Evolutionary conservation across 2,797 vertebrate genomes (phyloP), one percentile per base, ranked within the genome.

Genomic region (Salarias fasciatus): DNA sequence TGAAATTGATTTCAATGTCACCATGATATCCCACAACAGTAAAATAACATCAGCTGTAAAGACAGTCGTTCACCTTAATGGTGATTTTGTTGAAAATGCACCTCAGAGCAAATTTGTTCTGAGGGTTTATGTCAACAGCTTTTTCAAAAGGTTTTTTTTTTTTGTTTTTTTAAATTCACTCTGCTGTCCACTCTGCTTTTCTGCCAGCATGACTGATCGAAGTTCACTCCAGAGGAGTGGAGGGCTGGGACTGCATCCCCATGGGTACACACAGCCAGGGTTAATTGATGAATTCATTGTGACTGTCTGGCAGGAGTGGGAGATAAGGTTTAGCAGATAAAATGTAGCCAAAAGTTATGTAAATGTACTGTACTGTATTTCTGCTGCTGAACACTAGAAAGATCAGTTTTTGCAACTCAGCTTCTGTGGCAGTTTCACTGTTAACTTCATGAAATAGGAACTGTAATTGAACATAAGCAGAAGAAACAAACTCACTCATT

Each of bases 281-380:
- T 73, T 83, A 85, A 87, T 86, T 85, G 80, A 83, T 85, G 88
- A 80, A 87, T 88, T 75, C 72, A 79, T 86, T 84, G 71, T 82
- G 77, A 77, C 74, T 78, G 73, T 77, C 84, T 86, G 79, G 70
- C 63, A 72, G 60, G 40, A 38, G 8, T 18, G 57, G 76, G 30
- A 77, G 69, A 83, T 80, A 77, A 69, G 63, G 38, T 69, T 74
- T 36, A 69, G 62, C 58, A 41, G 68, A 83, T 28, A 62, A 54
- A 47, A 64, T 76, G 33, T 49, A 63, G 33, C 33, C 33, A 35
- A 6, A 35, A 6, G 33, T 35, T 38, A 49, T 53, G 44, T 14
- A 58, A 30, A 53, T 42, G 29, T 11, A 48, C 40, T 59, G 37
- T 60, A 66, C 44, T 44, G 36, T 36, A 51, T 8, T 11, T 13